phyloP scores from a whole-genome alignment of 2,888 invertebrate species.

The Luperina testacea region DNA sequence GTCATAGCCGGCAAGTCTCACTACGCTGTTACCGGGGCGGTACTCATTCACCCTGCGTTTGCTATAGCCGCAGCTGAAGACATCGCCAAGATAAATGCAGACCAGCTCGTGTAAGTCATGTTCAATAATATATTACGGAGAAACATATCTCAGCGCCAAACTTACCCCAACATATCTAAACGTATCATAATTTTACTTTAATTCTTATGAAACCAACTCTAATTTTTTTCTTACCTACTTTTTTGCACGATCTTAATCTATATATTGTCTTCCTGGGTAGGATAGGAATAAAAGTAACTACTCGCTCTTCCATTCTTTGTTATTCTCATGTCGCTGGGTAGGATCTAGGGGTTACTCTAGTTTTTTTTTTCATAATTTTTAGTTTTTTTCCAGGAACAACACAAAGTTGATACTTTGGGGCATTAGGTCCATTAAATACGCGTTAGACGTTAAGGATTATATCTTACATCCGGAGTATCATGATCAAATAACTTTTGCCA shows the following conservation, averaged over 20 bases:
- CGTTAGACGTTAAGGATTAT: constrained; percentile 74
- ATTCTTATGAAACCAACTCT: too few relatives aligned
- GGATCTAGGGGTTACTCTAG: background rate
- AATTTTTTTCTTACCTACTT: too few relatives aligned
- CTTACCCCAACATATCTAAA: too few relatives aligned
- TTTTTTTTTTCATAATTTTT: background rate
- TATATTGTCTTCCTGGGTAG: too few relatives aligned
- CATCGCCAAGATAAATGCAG: constrained; percentile 72
- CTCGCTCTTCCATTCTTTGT: background rate
- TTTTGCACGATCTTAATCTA: too few relatives aligned
- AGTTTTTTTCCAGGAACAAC: constrained; percentile 72
- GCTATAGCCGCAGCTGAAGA: constrained; percentile 79
- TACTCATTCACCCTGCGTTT: constrained; percentile 77
- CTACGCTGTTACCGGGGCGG: constrained; percentile 75
- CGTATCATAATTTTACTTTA: too few relatives aligned
- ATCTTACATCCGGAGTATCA: constrained; percentile 77
- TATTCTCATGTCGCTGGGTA: background rate
- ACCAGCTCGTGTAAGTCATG: constrained; percentile 66
- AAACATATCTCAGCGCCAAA: too few relatives aligned
- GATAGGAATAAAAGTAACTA: too few relatives aligned
- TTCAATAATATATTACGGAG: background rate
- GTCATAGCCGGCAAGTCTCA: constrained; percentile 70
- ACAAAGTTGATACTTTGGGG: constrained; percentile 80
- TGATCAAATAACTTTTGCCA: constrained; percentile 71
- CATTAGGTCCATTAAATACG: constrained; percentile 63